Evolutionary conservation across 1,140 invertebrate species (phyloP).

Genomic region (Littorina saxatilis): DNA sequence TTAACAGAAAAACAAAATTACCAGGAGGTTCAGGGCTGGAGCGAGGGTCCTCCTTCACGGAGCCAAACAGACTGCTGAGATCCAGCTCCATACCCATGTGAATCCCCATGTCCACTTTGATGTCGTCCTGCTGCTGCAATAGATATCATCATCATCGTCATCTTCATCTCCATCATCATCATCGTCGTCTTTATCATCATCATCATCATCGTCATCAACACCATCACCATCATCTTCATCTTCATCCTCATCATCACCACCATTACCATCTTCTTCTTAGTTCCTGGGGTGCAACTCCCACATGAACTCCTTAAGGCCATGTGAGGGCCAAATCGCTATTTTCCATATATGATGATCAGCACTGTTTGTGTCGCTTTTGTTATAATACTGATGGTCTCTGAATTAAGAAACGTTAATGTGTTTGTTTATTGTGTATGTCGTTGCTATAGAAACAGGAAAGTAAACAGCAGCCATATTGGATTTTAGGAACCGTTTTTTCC

Average conservation of each 20-base stretch:
- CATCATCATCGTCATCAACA: background rate
- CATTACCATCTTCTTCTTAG: too few species aligned
- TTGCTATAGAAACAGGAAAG: too few species aligned
- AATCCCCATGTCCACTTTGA: constrained; percentile 71
- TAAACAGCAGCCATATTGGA: too few species aligned
- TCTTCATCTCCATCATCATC: background rate
- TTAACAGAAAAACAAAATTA: constrained; percentile 34
- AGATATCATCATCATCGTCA: background rate
- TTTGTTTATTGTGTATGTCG: too few species aligned
- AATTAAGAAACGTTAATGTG: too few species aligned
- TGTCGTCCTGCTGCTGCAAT: constrained; percentile 70
- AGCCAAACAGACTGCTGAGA: constrained; percentile 64
- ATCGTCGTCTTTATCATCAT: background rate
- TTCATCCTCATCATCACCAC: background rate
- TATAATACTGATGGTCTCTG: too few species aligned
- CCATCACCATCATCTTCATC: background rate
- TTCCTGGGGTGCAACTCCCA: too few species aligned
- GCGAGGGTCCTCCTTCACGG: constrained; percentile 68
- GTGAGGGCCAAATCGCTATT: too few species aligned
- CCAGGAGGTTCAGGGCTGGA: constrained; percentile 71
- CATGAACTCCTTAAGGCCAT: too few species aligned
- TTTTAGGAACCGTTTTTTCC: too few species aligned
- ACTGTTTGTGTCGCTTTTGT: too few species aligned
- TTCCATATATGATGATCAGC: too few species aligned
- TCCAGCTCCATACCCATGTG: constrained; percentile 61